Percentiles rank a stretch among this genome's conserved stretches.
phyloP scores from a whole-genome alignment of 2,888 invertebrate species.

The Cephus pulcher region DNA sequence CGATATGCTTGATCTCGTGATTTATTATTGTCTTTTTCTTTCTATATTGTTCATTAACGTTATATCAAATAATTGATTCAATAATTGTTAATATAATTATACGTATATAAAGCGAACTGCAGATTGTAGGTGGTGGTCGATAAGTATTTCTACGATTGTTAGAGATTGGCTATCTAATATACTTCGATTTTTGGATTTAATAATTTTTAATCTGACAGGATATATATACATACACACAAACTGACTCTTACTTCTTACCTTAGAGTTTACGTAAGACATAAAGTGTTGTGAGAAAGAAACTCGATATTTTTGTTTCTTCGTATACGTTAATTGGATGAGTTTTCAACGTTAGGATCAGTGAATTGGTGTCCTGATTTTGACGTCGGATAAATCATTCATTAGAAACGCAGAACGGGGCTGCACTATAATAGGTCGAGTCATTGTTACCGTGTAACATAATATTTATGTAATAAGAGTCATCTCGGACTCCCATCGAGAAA shows the following conservation, averaged over 20 bases:
- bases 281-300: neutral
- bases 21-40: neutral
- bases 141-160: neutral
- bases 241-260: neutral
- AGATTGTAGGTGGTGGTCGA: neutral
- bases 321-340: neutral
- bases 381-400: neutral
- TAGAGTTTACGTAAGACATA: neutral
- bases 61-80: neutral
- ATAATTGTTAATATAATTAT: neutral
- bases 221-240: neutral
- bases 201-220: neutral
- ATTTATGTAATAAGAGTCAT: conserved; percentile 27
- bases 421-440: neutral
- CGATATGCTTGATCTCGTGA: neutral
- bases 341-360: neutral
- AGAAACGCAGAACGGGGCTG: neutral
- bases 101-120: neutral
- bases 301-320: neutral
- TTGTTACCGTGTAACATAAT: conserved; percentile 31
- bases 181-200: neutral
- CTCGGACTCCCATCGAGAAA: neutral
- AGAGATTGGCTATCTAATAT: neutral
- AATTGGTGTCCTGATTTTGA: neutral
- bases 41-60: neutral